Evolutionary conservation across 2,888 invertebrate genomes (phyloP), one percentile per base, ranked within the genome.

Genomic region (Rotaria magnacalcarata): DNA sequence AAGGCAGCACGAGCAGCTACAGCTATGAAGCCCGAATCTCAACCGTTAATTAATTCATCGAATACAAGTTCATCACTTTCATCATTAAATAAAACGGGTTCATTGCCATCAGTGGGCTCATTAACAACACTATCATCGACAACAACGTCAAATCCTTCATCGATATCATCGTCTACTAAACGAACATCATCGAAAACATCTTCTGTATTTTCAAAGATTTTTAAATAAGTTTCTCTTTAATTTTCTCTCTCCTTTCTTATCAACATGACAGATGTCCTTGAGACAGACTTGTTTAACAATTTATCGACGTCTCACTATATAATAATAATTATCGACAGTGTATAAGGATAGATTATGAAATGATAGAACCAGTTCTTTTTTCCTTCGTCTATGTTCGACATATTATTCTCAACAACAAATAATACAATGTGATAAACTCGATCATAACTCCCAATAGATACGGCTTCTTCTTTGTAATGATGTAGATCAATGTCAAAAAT

Each of bases 141-240:
- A 52, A 14, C 52, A 16, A 52, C 1, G 11, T 0, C 52, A 52
- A 52, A 52, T 47, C 16, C 74, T 19, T 3, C 7, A 74, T 19
- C 80, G 34, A 7, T 47, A 80, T 43, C 80, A n/a, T n/a, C 80
- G n/a, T n/a, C 80, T 11, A 11, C 80, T 10, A 80, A 80, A 80
- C 80, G 80, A 24, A 8, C 80, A 10, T 24, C 80, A 24, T 80
- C 80, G 2, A 80, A 80, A 80, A 47, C 47, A 47, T 47, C 80
- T 8, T 47, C 80, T 21, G 43, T 80, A n/a, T 80, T 80, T n/a
- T 47, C 43, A 14, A 80, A 80, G n/a, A 80, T 80, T 47, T 80
- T 80, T 41, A 80, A 80, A 80, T 67, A 52, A 52, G n/a, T 24
- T 60, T 2, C 27, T 7, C 19, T 27, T 60, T 1, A 11, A 10